A percentile compares a stretch with the other conserved stretches of the same genome.
These are phyloP conservation scores for Eupsittula cactorum DNA, from an alignment of 2,113 vertebrate species.

Conservation along the genomic window DNA sequence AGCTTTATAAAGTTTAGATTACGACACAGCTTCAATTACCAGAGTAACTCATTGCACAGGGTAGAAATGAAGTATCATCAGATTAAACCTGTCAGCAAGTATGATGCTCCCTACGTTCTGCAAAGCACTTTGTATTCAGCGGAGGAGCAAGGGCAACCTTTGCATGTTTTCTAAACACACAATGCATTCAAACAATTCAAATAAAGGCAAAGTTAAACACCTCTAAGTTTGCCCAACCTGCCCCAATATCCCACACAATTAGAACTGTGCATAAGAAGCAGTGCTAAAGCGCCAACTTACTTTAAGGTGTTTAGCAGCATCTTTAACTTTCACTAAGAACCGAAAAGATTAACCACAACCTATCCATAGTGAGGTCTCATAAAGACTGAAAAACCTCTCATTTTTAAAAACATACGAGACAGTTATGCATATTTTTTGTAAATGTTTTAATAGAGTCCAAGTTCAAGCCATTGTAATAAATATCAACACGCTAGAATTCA, in stretches of 20 bases:
- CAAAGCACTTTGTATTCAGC: neutral
- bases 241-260: neutral
- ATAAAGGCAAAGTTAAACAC: neutral
- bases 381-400: neutral
- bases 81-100: neutral
- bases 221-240: neutral
- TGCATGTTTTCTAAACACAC: neutral
- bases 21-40: neutral
- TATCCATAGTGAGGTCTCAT: neutral
- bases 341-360: neutral
- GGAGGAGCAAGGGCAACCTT: neutral
- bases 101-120: neutral
- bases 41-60: neutral
- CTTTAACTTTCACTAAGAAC: neutral
- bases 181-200: neutral
- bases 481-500: neutral
- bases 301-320: neutral
- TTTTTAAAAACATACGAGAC: conserved; percentile 7
- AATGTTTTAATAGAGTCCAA: conserved; percentile 41
- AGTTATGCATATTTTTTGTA: neutral
- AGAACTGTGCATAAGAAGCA: neutral
- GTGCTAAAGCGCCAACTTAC: neutral
- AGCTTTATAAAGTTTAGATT: neutral
- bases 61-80: neutral
- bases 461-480: neutral